Evolutionary conservation across 2,113 vertebrate genomes (phyloP), one percentile per base, ranked within the genome.

Genomic region (Otolemur garnettii): DNA sequence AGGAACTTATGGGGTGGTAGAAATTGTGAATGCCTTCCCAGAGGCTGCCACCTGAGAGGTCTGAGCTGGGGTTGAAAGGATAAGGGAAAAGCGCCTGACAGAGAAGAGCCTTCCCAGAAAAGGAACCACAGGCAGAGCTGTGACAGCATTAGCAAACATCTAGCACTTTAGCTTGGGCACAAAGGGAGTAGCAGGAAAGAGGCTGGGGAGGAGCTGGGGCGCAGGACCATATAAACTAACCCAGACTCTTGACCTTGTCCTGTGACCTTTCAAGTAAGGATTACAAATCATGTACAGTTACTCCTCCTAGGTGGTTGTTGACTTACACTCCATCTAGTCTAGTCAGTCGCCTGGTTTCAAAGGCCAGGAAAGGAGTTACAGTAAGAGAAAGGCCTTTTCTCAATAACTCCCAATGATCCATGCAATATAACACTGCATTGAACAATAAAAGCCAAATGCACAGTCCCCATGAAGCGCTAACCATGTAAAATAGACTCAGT

Each of bases 221-320:
- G 55, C 84, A 83, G 14, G 45, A 90, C 75, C 80, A 72, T 28
- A 35, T 21, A 78, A 94, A 81, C n/a, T 68, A 60, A 92, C 75
- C 50, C 19, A 62, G 8, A 55, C 7, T 15, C 14, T 50, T 38
- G 21, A 26, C 59, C 66, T 95, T 84, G 60, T 78, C 45, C 42
- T 45, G 33, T 38, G 81, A 87, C 28, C 55, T 4, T 2, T 81
- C 35, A 74, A 81, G 18, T 71, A 69, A 75, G 71, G 18, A n/a
- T 45, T 59, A 71, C 60, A 88, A 64, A 83, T 45, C 60, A 69
- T 5, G 10, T 50, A 38, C 42, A 68, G 59, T n/a, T 69, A 81
- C 50, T 6, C 9, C 42, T 28, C 69, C 12, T n/a, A 80, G 55
- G 38, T 68, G 13, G 55, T 24, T 42, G 3, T 19, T 18, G 69